A percentile compares a stretch with the other conserved stretches of the same genome.
Conservation (phyloP, 2,888 invertebrate species). For the Melitaea athalia region DNA sequence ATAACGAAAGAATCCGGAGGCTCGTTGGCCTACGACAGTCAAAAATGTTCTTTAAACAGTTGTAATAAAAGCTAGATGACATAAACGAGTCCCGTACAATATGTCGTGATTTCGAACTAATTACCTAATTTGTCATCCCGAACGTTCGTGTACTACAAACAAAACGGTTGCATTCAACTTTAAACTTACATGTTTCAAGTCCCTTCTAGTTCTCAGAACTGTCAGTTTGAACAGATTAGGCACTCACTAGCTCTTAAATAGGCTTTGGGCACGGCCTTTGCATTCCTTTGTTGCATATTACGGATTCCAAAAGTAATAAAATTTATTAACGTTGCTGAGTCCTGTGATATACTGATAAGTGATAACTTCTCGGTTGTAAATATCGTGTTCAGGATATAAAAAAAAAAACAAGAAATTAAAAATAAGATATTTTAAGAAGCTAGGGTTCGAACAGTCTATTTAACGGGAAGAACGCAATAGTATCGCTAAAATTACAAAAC, state of each 20-base stretch:
- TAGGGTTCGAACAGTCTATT: too few relatives aligned
- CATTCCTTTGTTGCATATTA: constrained; percentile 53
- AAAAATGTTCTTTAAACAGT: constrained; percentile 40
- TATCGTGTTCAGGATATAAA: not conserved
- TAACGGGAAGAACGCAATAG: too few relatives aligned
- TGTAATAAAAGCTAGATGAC: constrained; percentile 43
- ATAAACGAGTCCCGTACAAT: constrained; percentile 39
- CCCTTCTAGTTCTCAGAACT: constrained; percentile 56
- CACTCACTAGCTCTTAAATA: constrained; percentile 58
- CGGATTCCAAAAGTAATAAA: constrained; percentile 2
- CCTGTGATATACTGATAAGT: not conserved
- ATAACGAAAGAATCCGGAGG: constrained; percentile 36
- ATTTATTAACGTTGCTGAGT: constrained; percentile 16
- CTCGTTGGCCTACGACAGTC: constrained; percentile 26
- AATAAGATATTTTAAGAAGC: too few relatives aligned
- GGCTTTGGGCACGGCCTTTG: constrained; percentile 59
- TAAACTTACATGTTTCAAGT: constrained; percentile 43
- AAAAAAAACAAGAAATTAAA: not conserved
- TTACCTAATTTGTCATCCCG: constrained; percentile 68
- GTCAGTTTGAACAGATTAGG: constrained; percentile 66
- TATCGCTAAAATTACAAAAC: too few relatives aligned
- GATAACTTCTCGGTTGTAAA: not conserved
- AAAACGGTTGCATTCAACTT: constrained; percentile 47
- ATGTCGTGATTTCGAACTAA: constrained; percentile 60
- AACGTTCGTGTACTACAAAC: constrained; percentile 44